These are phyloP conservation scores for Triplophysa dalaica DNA, from an alignment of 2,113 vertebrate species.

Conservation along the genomic window DNA sequence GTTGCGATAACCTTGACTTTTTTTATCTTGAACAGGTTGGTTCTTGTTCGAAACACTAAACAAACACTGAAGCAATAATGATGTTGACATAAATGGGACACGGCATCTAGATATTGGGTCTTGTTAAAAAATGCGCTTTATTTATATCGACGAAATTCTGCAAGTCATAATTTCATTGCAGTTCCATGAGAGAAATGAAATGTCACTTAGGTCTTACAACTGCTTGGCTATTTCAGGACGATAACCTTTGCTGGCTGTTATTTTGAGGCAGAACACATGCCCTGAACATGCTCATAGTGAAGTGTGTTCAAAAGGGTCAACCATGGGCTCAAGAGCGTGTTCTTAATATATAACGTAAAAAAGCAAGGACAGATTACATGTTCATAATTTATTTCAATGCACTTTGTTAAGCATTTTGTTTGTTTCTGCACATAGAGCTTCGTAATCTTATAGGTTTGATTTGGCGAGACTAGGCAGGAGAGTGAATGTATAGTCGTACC, in stretches of 20 bases:
- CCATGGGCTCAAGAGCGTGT: neutral
- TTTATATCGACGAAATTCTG: too few species aligned
- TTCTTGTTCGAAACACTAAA: neutral
- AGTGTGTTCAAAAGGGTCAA: neutral
- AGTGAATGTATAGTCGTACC: neutral
- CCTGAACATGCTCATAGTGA: neutral
- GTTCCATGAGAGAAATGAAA: neutral
- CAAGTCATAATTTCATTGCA: neutral
- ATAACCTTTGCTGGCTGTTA: slow-evolving; percentile 26
- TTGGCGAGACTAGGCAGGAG: neutral
- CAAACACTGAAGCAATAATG: neutral
- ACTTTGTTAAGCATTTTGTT: slow-evolving; percentile 4
- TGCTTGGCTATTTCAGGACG: neutral
- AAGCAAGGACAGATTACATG: neutral
- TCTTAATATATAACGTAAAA: too few species aligned
- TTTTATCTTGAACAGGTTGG: neutral
- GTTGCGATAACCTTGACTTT: neutral
- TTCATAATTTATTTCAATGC: slow-evolving; percentile 40
- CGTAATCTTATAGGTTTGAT: neutral
- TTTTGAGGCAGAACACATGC: slow-evolving; percentile 10
- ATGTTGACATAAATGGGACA: neutral
- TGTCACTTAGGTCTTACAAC: neutral
- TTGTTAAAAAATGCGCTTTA: too few species aligned
- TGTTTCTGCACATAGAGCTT: neutral
- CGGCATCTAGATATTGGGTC: neutral